Evolutionary conservation across 2,113 vertebrate species (phyloP).

Genomic region (Callospermophilus lateralis): DNA sequence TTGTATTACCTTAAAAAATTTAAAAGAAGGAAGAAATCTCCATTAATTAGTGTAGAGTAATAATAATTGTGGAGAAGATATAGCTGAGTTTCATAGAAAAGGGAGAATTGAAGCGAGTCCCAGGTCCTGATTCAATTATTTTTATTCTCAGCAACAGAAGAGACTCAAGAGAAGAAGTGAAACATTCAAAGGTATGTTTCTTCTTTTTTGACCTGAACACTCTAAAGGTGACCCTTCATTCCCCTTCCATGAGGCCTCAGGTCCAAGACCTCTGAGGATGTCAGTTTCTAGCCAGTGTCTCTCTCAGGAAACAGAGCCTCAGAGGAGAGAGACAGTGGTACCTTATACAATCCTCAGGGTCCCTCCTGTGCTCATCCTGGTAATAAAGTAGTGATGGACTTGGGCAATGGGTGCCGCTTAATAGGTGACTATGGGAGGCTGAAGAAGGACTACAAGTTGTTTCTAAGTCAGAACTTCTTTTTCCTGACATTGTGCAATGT

Average conservation of each 20-base stretch:
- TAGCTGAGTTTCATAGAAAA: not conserved
- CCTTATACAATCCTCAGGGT: not conserved
- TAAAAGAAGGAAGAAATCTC: not conserved
- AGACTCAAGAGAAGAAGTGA: not conserved
- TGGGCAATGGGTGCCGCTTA: not conserved
- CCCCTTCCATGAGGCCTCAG: not conserved
- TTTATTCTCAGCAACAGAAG: not conserved
- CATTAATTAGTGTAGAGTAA: not conserved
- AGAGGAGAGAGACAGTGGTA: not conserved
- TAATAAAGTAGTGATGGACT: not conserved
- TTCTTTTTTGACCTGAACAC: not conserved
- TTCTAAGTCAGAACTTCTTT: not conserved
- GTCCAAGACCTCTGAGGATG: not conserved
- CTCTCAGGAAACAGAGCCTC: not conserved
- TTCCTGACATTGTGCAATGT: not conserved
- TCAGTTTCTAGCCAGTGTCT: not conserved
- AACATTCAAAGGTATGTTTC: not conserved
- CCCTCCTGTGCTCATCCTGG: not conserved
- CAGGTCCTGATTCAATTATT: not conserved
- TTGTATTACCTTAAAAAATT: not conserved
- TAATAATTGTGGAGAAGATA: not conserved
- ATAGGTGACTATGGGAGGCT: rapidly evolving
- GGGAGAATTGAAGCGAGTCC: not conserved
- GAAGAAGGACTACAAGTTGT: not conserved
- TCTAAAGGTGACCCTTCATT: too few relatives aligned